Conservation (phyloP, 2,888 invertebrate genomes). For the Gari tellinella region DNA sequence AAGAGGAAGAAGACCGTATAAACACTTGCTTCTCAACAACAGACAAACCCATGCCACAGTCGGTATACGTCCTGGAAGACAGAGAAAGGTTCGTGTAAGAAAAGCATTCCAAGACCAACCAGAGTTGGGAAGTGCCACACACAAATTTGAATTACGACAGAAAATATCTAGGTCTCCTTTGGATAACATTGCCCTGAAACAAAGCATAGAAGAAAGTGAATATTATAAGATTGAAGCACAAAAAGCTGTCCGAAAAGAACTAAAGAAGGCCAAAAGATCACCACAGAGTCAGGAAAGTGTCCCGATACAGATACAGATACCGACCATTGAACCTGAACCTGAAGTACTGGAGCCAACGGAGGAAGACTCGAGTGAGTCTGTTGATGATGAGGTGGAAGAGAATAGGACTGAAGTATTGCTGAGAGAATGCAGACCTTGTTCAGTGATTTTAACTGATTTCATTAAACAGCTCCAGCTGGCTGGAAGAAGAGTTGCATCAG, state of each 20-base stretch:
- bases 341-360: neutral
- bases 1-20: neutral
- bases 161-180: constrained; percentile 77
- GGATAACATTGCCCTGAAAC: constrained; percentile 76
- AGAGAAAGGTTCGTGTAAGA: no score
- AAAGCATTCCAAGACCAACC: no score
- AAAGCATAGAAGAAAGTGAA: constrained; percentile 73
- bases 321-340: constrained; percentile 20
- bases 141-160: constrained; percentile 69
- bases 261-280: constrained; percentile 46
- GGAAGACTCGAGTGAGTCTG: neutral
- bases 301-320: no score
- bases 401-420: constrained; percentile 19
- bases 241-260: constrained; percentile 63
- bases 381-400: constrained; percentile 11
- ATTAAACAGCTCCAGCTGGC: constrained; percentile 66
- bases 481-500: constrained; percentile 1
- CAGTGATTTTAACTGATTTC: constrained; percentile 72
- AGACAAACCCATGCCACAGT: no score
- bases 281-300: neutral
- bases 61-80: no score
- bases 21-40: no score
- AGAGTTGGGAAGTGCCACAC: no score
- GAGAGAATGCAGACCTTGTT: constrained; percentile 64
- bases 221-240: constrained; percentile 71